Base-by-base conservation (phyloP, 2,888 invertebrate species). In the Ethmia dodecea region DNA sequence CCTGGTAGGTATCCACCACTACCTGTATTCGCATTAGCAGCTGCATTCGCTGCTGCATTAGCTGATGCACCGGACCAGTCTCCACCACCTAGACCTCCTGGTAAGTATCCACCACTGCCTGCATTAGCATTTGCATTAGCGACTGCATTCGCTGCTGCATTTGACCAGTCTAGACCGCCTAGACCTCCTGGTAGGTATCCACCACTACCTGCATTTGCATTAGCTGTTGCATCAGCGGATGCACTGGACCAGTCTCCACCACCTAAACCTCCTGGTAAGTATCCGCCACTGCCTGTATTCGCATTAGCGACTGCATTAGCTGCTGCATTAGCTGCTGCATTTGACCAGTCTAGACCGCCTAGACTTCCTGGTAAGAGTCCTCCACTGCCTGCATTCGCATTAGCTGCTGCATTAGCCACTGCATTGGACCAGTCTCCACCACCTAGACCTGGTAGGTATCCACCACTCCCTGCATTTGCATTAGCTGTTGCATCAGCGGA, bases 91-190 rank as follows among this genome's bases (percentile, higher is more conserved):
- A 22, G 25, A 25, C 11, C 18, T 3, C 12, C 30, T 5, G 12
- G 26, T 5, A 8, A 3, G n/a, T 40, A 37, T 8, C 27, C 27
- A 8, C 27, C 27, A 18, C 8, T 12, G 12, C 27, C 27, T 2
- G 45, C 31, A 6, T 33, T 13, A 38, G 45, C 42, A 10, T 36
- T 30, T 2, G 47, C 41, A 16, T 45, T 32, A 13, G 54, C 52
- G n/a, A n/a, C n/a, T n/a, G n/a, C n/a, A n/a, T n/a, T n/a, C n/a
- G n/a, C n/a, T 29, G 41, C 35, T 3, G 53, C 47, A 3, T 37
- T 37, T 18, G 45, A 36, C n/a, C 9, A 12, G 3, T 1, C 10
- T 3, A 14, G 15, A 10, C 35, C 29, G n/a, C n/a, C n/a, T n/a
- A n/a, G n/a, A n/a, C n/a, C n/a, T n/a, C n/a, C n/a, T n/a, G n/a